Percentiles rank a stretch among this genome's conserved stretches.
These are phyloP conservation scores for Dendrolimus punctatus DNA, from an alignment of 1,140 invertebrate genomes.

Conservation along the genomic window DNA sequence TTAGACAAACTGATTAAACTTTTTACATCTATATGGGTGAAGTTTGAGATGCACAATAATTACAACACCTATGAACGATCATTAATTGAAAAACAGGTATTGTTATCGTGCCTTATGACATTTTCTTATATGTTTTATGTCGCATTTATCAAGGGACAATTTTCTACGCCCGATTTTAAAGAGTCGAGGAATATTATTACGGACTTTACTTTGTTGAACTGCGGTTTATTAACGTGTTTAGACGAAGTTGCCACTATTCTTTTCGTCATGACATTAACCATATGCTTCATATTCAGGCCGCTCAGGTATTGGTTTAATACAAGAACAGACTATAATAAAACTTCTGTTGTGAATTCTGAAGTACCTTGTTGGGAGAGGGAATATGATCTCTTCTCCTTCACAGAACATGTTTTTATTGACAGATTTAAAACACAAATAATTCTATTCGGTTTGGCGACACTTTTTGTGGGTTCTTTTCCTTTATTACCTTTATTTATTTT, in stretches of 20 bases:
- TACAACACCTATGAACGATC: conserved; percentile 11
- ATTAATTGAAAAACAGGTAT: conserved; percentile 11
- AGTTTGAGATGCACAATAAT: conserved; percentile 13
- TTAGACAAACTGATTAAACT: no score
- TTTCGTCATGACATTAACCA: not conserved
- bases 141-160: conserved; percentile 2
- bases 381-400: conserved; percentile 5
- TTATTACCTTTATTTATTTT: not conserved
- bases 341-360: not conserved
- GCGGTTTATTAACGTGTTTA: conserved; percentile 7
- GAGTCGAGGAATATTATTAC: conserved; percentile 4
- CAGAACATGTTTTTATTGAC: conserved; percentile 3
- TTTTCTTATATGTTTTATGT: conserved; percentile 5
- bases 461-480: conserved; percentile 3
- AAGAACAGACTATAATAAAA: conserved; percentile 6
- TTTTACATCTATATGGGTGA: conserved; percentile 6
- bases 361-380: conserved; percentile 12
- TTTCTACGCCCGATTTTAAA: not conserved
- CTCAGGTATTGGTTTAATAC: no score
- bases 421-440: conserved; percentile 6
- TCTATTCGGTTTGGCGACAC: not conserved
- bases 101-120: conserved; percentile 7
- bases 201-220: conserved; percentile 8
- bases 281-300: not conserved
- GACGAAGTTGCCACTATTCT: conserved; percentile 6